Evolutionary conservation across 1,140 invertebrate genomes (phyloP).

Genomic region (Conus ventricosus): DNA sequence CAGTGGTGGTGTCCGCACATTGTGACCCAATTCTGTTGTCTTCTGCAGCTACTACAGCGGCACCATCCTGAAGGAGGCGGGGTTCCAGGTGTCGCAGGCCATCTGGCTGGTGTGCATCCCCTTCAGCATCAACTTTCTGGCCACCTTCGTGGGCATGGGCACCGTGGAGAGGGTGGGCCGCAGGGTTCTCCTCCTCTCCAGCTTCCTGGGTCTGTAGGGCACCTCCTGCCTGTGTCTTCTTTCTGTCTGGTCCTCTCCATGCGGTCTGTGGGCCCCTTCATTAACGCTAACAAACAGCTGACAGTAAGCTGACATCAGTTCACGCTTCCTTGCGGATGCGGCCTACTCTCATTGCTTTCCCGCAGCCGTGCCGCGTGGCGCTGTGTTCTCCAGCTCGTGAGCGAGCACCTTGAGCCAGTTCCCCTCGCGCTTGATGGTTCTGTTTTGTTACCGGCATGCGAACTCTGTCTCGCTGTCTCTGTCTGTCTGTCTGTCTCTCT

Average conservation of each 20-base stretch:
- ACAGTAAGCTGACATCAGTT: too few relatives aligned
- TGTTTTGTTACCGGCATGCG: not conserved
- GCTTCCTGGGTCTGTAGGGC: slow-evolving; percentile 62
- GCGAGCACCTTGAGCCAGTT: too few relatives aligned
- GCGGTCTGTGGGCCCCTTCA: too few relatives aligned
- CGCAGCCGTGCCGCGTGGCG: too few relatives aligned
- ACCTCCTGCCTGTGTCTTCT: not conserved
- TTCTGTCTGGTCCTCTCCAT: not conserved
- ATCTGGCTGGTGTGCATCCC: slow-evolving; percentile 80
- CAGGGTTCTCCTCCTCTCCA: slow-evolving; percentile 76
- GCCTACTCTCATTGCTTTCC: too few relatives aligned
- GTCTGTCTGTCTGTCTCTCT: slow-evolving; percentile 6
- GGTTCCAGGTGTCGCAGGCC: slow-evolving; percentile 76
- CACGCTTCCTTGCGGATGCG: too few relatives aligned
- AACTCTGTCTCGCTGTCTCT: not conserved
- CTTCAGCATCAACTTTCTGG: slow-evolving; percentile 78
- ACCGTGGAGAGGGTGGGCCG: slow-evolving; percentile 79
- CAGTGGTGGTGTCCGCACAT: too few relatives aligned
- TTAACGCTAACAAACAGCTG: too few relatives aligned
- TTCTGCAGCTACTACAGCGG: slow-evolving; percentile 80
- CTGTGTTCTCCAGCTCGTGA: too few relatives aligned
- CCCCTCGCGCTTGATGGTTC: too few relatives aligned
- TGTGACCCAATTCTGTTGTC: too few relatives aligned
- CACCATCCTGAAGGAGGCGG: slow-evolving; percentile 80
- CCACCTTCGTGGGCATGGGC: slow-evolving; percentile 79